Conservation (phyloP, 1,140 invertebrate species). For the Drepana arcuata region DNA sequence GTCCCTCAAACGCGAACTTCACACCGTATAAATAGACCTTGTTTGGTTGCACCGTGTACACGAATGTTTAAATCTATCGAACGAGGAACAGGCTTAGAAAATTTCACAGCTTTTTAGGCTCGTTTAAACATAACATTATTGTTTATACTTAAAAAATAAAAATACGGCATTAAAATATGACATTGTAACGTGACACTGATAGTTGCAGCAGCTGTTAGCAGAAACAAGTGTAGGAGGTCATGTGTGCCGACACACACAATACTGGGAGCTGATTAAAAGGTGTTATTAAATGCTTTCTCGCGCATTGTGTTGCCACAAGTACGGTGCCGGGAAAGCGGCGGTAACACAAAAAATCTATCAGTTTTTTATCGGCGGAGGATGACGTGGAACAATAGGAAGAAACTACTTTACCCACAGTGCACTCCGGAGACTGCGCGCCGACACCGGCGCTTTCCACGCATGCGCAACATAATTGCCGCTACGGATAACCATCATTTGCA, state of each 20-base stretch:
- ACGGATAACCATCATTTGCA: conserved; percentile 60
- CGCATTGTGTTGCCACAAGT: not conserved
- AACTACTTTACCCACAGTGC: conserved; percentile 52
- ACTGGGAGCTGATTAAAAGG: conserved; percentile 16
- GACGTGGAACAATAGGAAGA: conserved; percentile 57
- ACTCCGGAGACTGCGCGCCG: conserved; percentile 26
- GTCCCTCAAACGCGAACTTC: not conserved
- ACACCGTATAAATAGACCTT: no score
- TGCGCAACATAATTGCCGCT: conserved; percentile 34
- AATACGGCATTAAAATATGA: not conserved
- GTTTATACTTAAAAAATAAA: not conserved
- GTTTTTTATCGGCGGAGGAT: conserved; percentile 32
- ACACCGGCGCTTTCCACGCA: conserved; percentile 51
- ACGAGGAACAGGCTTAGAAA: conserved; percentile 10
- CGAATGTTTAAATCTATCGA: conserved; percentile 9
- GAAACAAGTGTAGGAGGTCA: no score
- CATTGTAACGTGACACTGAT: not conserved
- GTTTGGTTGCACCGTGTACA: no score
- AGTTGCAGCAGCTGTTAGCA: no score
- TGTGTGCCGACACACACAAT: conserved; percentile 10
- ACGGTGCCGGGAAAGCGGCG: conserved; percentile 38
- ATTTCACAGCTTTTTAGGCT: no score
- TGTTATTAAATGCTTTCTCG: conserved; percentile 10
- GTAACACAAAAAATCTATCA: conserved; percentile 27
- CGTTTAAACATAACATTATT: not conserved